phyloP scores from a whole-genome alignment of 2,113 vertebrate species.

The Phalacrocorax brasilianus region DNA sequence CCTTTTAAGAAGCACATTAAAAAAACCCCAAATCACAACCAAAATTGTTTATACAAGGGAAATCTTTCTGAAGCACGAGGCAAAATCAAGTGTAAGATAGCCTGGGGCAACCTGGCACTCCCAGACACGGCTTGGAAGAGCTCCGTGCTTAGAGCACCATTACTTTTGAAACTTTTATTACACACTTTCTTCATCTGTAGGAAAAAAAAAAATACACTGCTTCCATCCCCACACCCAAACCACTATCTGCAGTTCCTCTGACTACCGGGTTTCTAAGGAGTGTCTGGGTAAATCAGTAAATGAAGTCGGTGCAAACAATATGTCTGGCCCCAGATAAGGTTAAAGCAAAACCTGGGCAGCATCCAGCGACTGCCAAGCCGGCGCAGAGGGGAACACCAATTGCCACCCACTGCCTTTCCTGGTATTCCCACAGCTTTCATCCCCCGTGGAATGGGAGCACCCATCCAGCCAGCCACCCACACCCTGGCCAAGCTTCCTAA shows the following conservation, averaged over 20 bases:
- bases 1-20: not conserved
- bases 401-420: constrained; percentile 54
- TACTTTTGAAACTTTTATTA: constrained; percentile 42
- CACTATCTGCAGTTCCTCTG: constrained; percentile 57
- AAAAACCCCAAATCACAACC: not conserved
- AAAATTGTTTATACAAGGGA: constrained; percentile 25
- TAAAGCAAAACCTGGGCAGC: constrained; percentile 63
- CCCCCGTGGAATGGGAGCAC: not conserved
- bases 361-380: constrained; percentile 56
- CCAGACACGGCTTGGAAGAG: constrained; percentile 29
- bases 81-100: constrained; percentile 44
- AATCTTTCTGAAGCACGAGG: constrained; percentile 1
- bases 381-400: constrained; percentile 18
- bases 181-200: not conserved
- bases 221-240: constrained; percentile 66
- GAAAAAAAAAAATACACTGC: not conserved
- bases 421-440: not conserved
- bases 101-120: constrained; percentile 10
- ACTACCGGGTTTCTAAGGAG: constrained; percentile 68
- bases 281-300: constrained; percentile 65
- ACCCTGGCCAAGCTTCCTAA: not conserved
- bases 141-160: not conserved
- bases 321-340: constrained; percentile 69
- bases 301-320: constrained; percentile 38
- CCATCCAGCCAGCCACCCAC: not conserved